These are phyloP conservation scores for Aradus depressus DNA, from an alignment of 2,888 invertebrate species.

Conservation along the genomic window DNA sequence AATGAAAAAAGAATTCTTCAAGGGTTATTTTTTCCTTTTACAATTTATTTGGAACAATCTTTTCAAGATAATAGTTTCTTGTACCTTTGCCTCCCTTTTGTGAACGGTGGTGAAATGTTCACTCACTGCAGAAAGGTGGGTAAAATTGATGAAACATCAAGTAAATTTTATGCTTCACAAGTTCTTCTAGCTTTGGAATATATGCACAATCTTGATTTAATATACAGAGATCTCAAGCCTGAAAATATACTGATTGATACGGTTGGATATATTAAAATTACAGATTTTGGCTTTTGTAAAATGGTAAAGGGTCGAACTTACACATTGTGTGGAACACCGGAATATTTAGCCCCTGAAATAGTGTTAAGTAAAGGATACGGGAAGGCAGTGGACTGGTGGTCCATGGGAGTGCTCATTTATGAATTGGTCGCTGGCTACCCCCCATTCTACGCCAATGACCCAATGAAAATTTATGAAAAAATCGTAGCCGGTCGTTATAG, in stretches of 20 bases:
- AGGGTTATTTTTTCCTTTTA: conserved; percentile 77
- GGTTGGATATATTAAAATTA: conserved; percentile 69
- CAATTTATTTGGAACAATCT: conserved; percentile 70
- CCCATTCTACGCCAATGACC: conserved; percentile 86
- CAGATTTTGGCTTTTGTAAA: conserved; percentile 94
- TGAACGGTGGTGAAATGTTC: conserved; percentile 83
- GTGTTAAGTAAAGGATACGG: conserved; percentile 78
- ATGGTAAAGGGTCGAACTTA: conserved; percentile 41
- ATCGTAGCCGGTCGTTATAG: conserved; percentile 83
- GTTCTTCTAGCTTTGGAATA: conserved; percentile 85
- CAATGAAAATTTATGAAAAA: conserved; percentile 89
- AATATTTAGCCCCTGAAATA: conserved; percentile 46
- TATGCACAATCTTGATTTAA: conserved; percentile 71
- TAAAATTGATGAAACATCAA: conserved; percentile 44
- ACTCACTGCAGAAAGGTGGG: conserved; percentile 55
- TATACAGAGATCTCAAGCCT: conserved; percentile 89
- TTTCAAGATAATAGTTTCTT: conserved; percentile 78
- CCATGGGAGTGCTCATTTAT: conserved; percentile 74
- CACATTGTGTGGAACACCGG: conserved; percentile 48
- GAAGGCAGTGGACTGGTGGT: conserved; percentile 94
- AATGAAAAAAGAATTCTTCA: conserved; percentile 82
- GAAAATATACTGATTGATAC: conserved; percentile 78
- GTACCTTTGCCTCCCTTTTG: conserved; percentile 76
- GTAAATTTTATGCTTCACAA: conserved; percentile 79
- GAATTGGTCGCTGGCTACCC: conserved; percentile 90